Conservation (phyloP, 1,140 invertebrate species). For the Drosophila equinoxialis region DNA sequence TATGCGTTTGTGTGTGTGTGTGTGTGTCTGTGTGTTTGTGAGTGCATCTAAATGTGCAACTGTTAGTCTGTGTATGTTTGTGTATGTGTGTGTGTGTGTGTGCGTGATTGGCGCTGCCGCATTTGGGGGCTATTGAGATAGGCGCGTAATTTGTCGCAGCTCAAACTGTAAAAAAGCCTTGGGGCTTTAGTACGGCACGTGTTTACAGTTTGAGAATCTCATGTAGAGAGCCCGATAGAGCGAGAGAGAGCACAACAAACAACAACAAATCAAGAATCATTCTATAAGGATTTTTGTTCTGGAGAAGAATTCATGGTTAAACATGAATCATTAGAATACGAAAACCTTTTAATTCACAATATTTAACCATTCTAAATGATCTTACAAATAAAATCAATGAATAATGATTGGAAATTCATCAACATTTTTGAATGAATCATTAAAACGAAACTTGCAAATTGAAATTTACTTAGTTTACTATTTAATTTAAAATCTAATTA, state of each 20-base stretch:
- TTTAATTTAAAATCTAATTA: no score
- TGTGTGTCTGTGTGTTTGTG: constrained; percentile 25
- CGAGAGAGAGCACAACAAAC: no score
- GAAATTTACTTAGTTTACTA: no score
- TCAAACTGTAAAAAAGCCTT: constrained; percentile 69
- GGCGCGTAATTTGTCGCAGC: constrained; percentile 62
- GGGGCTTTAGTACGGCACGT: constrained; percentile 68
- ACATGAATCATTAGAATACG: no score
- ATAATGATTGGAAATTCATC: no score
- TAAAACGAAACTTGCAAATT: no score
- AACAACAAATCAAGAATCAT: constrained; percentile 2
- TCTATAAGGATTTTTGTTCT: constrained; percentile 8
- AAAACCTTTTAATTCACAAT: background rate
- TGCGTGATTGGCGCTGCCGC: constrained; percentile 57
- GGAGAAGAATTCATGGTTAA: background rate
- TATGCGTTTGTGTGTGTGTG: constrained; percentile 37
- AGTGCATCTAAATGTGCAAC: constrained; percentile 7
- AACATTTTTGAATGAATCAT: no score
- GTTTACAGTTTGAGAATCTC: constrained; percentile 53
- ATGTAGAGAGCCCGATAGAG: no score
- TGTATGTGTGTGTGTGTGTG: constrained; percentile 17
- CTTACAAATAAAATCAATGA: no score
- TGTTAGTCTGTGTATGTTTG: constrained; percentile 24
- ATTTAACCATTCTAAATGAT: background rate
- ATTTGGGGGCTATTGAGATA: constrained; percentile 79